phyloP scores from a whole-genome alignment of 2,888 invertebrate genomes.

The Lydus trimaculatus region DNA sequence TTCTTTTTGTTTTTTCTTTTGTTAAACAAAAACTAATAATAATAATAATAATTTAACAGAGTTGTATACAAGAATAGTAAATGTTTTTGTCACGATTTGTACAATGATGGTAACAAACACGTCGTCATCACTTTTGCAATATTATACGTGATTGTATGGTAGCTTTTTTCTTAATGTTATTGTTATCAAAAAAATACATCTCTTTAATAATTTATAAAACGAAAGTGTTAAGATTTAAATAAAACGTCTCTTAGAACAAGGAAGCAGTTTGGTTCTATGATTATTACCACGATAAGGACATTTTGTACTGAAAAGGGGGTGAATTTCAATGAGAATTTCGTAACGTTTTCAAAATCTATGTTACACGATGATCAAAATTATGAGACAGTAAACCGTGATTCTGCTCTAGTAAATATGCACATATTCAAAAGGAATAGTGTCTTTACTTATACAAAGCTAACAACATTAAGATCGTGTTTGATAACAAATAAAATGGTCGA shows the following conservation, averaged over 20 bases:
- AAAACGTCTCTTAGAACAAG: slow-evolving; percentile 37
- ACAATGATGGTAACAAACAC: slow-evolving; percentile 11
- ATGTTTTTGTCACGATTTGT: slow-evolving; percentile 19
- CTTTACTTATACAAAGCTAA: background rate
- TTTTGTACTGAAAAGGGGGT: slow-evolving; percentile 50
- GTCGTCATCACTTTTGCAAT: slow-evolving; percentile 13
- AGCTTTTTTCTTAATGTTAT: background rate
- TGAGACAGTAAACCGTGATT: slow-evolving; percentile 52
- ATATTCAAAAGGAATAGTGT: slow-evolving; percentile 39
- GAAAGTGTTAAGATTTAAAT: slow-evolving; percentile 21
- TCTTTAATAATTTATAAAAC: slow-evolving; percentile 12
- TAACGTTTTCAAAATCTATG: slow-evolving; percentile 58
- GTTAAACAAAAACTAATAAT: too few relatives aligned
- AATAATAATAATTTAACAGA: slow-evolving; percentile 7
- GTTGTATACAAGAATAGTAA: background rate
- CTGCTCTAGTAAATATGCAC: slow-evolving; percentile 56
- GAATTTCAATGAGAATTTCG: slow-evolving; percentile 57
- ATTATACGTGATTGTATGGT: slow-evolving; percentile 16
- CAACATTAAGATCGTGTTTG: slow-evolving; percentile 1
- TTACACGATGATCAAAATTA: slow-evolving; percentile 59
- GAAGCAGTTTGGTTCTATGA: slow-evolving; percentile 38
- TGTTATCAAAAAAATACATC: slow-evolving; percentile 1
- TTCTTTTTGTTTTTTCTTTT: background rate
- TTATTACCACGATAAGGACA: slow-evolving; percentile 48
- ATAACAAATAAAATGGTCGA: background rate